Percentiles rank a stretch among this genome's conserved stretches.
Conservation (phyloP, 2,888 invertebrate species). For the Mesoligia furuncula region DNA sequence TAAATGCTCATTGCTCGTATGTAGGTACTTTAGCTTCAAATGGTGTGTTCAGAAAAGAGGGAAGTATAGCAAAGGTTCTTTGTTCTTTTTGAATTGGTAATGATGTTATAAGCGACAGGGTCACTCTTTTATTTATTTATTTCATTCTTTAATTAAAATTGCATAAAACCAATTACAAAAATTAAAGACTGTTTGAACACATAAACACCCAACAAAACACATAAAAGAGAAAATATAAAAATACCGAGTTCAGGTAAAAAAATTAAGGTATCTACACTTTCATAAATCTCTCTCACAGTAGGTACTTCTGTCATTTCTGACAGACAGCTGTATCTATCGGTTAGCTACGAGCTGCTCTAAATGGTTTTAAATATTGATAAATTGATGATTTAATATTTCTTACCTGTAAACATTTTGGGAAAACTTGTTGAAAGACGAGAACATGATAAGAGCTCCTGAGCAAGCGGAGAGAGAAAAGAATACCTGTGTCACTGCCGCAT, state of each 20-base stretch:
- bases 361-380: slow-evolving; percentile 4
- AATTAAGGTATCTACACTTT: not conserved
- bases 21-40: not conserved
- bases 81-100: not conserved
- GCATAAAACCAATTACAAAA: no score
- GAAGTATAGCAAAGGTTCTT: not conserved
- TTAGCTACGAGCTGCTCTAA: not conserved
- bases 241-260: not conserved
- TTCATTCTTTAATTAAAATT: no score
- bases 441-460: slow-evolving; percentile 95
- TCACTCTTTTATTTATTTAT: no score
- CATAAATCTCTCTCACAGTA: not conserved
- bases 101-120: not conserved
- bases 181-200: no score
- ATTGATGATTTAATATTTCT: slow-evolving; percentile 4
- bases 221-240: not conserved
- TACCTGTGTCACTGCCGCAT: slow-evolving; percentile 94
- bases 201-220: no score
- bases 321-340: not conserved
- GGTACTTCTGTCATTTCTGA: not conserved
- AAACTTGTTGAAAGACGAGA: slow-evolving; percentile 94
- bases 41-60: not conserved
- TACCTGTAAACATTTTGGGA: slow-evolving; percentile 93
- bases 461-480: slow-evolving; percentile 95
- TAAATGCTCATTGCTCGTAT: no score